These are phyloP conservation scores for Ichneumoninae sp. DNA, from an alignment of 2,888 invertebrate genomes.

Conservation along the genomic window DNA sequence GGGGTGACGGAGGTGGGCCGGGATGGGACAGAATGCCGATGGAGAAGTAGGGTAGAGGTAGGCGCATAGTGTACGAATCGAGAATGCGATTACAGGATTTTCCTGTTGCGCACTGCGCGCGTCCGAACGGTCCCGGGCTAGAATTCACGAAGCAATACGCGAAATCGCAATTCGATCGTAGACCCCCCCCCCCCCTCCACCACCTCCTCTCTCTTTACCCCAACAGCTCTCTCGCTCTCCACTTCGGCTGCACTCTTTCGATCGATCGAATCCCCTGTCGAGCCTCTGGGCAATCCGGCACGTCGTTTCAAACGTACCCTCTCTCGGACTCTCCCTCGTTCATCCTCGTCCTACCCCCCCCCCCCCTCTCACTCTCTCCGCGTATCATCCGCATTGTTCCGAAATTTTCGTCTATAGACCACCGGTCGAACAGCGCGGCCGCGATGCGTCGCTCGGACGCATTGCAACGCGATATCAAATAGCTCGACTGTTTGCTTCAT, in stretches of 20 bases:
- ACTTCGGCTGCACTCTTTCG: conserved; percentile 54
- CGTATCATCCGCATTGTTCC: conserved; percentile 59
- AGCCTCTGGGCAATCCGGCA: conserved; percentile 61
- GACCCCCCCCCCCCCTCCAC: not conserved
- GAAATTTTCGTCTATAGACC: conserved; percentile 44
- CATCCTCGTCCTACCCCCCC: no score
- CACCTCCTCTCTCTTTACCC: conserved; percentile 7
- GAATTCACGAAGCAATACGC: conserved; percentile 72
- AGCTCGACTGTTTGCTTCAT: conserved; percentile 47
- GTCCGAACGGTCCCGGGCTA: conserved; percentile 76
- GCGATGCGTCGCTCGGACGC: conserved; percentile 38
- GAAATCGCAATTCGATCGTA: conserved; percentile 68
- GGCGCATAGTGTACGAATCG: conserved; percentile 59
- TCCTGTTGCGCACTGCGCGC: conserved; percentile 71
- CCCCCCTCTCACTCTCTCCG: conserved; percentile 22
- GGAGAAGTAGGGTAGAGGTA: conserved; percentile 57
- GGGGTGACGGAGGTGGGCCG: conserved; percentile 31
- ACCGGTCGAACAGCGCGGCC: conserved; percentile 29
- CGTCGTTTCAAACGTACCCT: conserved; percentile 55
- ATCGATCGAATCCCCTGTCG: conserved; percentile 61
- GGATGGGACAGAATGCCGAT: conserved; percentile 66
- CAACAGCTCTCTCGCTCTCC: not conserved
- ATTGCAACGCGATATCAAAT: conserved; percentile 55
- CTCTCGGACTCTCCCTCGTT: not conserved
- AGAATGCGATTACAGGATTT: conserved; percentile 81